Percentiles rank a stretch among this genome's conserved stretches.
Conservation (phyloP, 2,113 vertebrate species). For the Corydoras sp. region DNA sequence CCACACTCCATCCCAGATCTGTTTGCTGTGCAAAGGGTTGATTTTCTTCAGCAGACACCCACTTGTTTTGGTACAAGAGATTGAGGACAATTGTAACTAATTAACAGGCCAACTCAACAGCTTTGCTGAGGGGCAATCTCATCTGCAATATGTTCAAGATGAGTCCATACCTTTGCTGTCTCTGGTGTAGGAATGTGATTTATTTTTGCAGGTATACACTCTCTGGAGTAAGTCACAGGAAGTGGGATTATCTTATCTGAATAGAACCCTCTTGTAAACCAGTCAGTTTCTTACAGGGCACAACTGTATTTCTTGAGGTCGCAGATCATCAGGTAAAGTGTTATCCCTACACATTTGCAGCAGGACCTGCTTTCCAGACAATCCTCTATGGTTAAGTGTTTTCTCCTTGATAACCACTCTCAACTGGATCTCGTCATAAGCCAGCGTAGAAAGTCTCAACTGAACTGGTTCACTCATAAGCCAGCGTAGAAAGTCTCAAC, state of each 20-base stretch:
- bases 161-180: slow-evolving; percentile 12
- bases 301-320: not conserved
- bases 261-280: not conserved
- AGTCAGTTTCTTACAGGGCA: not conserved
- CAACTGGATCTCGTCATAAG: not conserved
- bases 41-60: not conserved
- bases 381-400: too few relatives aligned
- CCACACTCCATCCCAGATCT: not conserved
- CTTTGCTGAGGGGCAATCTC: not conserved
- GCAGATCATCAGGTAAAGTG: not conserved
- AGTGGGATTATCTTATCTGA: not conserved
- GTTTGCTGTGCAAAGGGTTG: not conserved
- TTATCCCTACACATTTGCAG: too few relatives aligned
- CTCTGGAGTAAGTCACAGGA: not conserved
- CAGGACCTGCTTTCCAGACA: too few relatives aligned
- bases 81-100: not conserved
- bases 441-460: not conserved
- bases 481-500: too few relatives aligned
- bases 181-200: slow-evolving; percentile 6
- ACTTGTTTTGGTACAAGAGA: not conserved
- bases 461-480: too few relatives aligned
- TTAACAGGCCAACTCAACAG: too few relatives aligned
- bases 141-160: not conserved
- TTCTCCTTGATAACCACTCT: not conserved
- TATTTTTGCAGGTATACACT: slow-evolving; percentile 13